Percentiles rank a stretch among this genome's conserved stretches.
phyloP scores from a whole-genome alignment of 37 sponge, comb jelly and placozoan species.

The Haliclona indistincta region DNA sequence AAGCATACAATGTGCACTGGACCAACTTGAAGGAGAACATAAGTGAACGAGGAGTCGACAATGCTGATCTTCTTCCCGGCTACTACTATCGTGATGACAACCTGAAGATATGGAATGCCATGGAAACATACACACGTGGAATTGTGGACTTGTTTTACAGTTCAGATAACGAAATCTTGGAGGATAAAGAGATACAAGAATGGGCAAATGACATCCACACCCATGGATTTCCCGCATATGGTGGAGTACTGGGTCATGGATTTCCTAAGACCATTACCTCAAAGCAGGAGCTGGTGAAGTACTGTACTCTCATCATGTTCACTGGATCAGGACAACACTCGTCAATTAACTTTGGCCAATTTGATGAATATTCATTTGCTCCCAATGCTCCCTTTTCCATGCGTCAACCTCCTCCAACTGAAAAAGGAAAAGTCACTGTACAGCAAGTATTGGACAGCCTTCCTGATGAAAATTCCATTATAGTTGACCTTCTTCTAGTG shows the following conservation, averaged over 20 bases:
- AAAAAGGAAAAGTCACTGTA: constrained; percentile 22
- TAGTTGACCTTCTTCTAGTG: not conserved
- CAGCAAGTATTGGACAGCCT: constrained; percentile 37
- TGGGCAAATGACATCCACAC: constrained; percentile 39
- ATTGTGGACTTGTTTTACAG: constrained; percentile 43
- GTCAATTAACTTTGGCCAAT: constrained; percentile 81
- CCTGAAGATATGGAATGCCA: constrained; percentile 49
- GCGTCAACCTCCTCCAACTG: constrained; percentile 39
- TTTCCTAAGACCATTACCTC: constrained; percentile 35
- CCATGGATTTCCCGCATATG: constrained; percentile 25
- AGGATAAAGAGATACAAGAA: constrained; percentile 37
- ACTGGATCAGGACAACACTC: constrained; percentile 53
- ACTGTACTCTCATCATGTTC: constrained; percentile 67
- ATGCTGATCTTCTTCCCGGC: constrained; percentile 39
- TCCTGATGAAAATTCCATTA: constrained; percentile 12
- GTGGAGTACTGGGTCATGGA: constrained; percentile 7
- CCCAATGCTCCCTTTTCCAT: constrained; percentile 72
- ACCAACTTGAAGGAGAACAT: constrained; percentile 18
- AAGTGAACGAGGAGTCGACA: constrained; percentile 55
- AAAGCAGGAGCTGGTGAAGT: constrained; percentile 36
- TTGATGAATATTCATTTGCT: constrained; percentile 39
- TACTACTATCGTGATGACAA: constrained; percentile 84
- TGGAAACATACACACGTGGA: constrained; percentile 20
- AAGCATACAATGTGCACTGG: constrained; percentile 15
- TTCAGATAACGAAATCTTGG: constrained; percentile 37